A percentile compares a stretch with the other conserved stretches of the same genome.
Evolutionary conservation across 2,888 invertebrate species (phyloP).

Genomic region (Congeria kusceri): DNA sequence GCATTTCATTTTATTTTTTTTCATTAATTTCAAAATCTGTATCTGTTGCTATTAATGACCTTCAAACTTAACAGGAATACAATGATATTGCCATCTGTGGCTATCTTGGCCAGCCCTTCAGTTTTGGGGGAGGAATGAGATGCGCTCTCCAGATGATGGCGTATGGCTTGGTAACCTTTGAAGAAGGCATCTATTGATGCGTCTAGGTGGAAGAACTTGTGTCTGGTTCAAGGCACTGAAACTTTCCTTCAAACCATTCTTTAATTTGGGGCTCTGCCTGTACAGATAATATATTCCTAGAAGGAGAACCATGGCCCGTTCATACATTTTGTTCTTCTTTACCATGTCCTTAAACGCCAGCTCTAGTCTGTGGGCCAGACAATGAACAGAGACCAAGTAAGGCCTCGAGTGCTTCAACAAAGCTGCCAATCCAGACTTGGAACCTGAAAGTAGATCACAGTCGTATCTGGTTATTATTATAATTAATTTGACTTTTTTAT

Average conservation of each 20-base stretch:
- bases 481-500: too few relatives aligned
- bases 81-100: slow-evolving; percentile 39
- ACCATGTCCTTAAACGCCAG: slow-evolving; percentile 47
- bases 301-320: slow-evolving; percentile 30
- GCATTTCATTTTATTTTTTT: too few relatives aligned
- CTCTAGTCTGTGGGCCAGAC: slow-evolving; percentile 41
- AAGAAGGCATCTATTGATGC: slow-evolving; percentile 34
- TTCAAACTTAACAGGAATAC: slow-evolving; percentile 36
- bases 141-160: slow-evolving; percentile 37
- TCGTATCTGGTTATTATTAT: too few relatives aligned
- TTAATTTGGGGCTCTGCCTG: slow-evolving; percentile 29
- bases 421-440: slow-evolving; percentile 41
- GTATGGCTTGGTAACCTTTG: slow-evolving; percentile 34
- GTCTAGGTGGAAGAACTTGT: too few relatives aligned
- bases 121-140: slow-evolving; percentile 41
- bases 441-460: slow-evolving; percentile 24
- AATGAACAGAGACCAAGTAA: slow-evolving; percentile 23
- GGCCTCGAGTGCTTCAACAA: slow-evolving; percentile 25
- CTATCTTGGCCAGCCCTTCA: slow-evolving; percentile 45
- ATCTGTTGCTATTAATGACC: too few relatives aligned
- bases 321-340: slow-evolving; percentile 28
- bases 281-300: slow-evolving; percentile 43
- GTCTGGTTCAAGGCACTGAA: too few relatives aligned
- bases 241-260: slow-evolving; percentile 15
- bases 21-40: too few relatives aligned